phyloP scores from a whole-genome alignment of 1,140 invertebrate species.

The Ganaspis sp. region DNA sequence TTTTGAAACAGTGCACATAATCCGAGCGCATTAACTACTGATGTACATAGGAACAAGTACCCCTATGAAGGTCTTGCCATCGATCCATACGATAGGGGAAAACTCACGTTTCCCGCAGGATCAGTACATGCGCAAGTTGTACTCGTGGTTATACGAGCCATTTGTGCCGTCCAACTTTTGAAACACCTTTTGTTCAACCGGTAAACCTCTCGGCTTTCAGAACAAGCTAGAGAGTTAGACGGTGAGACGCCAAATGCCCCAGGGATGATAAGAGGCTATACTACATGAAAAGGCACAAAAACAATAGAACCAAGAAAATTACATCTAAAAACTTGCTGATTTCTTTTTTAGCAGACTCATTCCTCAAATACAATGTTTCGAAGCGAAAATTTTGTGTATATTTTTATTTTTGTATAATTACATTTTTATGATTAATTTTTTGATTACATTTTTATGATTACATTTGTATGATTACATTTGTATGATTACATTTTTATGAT shows the following conservation, averaged over 20 bases:
- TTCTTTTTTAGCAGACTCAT: neutral
- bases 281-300: neutral
- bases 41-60: slow-evolving; percentile 14
- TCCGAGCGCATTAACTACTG: neutral
- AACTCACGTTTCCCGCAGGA: slow-evolving; percentile 11
- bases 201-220: slow-evolving; percentile 12
- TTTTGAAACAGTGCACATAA: slow-evolving; percentile 2
- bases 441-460: too few species aligned
- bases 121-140: slow-evolving; percentile 24
- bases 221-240: slow-evolving; percentile 13
- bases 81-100: slow-evolving; percentile 2
- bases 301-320: slow-evolving; percentile 1
- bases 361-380: too few species aligned
- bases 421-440: too few species aligned
- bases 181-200: slow-evolving; percentile 25
- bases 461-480: too few species aligned
- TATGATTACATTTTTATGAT: too few species aligned
- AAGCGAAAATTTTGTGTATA: too few species aligned
- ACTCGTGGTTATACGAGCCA: slow-evolving; percentile 20
- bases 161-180: slow-evolving; percentile 25
- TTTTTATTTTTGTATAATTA: too few species aligned
- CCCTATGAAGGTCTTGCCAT: slow-evolving; percentile 14
- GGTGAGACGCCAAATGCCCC: slow-evolving; percentile 11
- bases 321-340: neutral
- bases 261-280: slow-evolving; percentile 16